Percentiles rank a stretch among this genome's conserved stretches.
phyloP scores from a whole-genome alignment of 2,888 invertebrate species.

The Napeogenes sylphis region DNA sequence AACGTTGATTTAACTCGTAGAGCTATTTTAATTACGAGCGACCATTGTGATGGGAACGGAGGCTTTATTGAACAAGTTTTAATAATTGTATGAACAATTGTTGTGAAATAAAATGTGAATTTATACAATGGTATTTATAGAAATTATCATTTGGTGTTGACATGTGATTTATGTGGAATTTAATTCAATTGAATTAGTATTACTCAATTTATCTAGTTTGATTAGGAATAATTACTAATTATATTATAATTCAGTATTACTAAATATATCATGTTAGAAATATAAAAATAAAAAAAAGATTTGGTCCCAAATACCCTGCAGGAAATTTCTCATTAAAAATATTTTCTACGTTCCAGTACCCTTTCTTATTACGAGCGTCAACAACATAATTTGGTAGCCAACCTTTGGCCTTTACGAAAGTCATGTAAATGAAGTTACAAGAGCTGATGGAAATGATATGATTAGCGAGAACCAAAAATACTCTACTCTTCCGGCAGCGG shows the following conservation, averaged over 20 bases:
- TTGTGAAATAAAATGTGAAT: slow-evolving; percentile 43
- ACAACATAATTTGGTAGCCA: slow-evolving; percentile 8
- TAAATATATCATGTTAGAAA: no score
- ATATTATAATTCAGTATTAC: no score
- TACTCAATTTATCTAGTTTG: no score
- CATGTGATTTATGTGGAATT: not conserved
- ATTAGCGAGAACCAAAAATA: slow-evolving; percentile 27
- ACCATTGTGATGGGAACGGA: slow-evolving; percentile 35
- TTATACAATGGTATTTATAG: not conserved
- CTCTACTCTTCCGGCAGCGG: slow-evolving; percentile 32
- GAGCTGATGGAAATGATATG: slow-evolving; percentile 21
- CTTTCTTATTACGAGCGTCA: no score
- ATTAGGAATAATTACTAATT: no score
- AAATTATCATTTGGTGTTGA: not conserved
- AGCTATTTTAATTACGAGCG: slow-evolving; percentile 9
- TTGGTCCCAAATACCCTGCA: no score
- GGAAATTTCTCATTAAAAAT: no score
- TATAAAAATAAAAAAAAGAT: no score
- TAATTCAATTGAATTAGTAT: not conserved
- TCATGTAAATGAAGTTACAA: slow-evolving; percentile 19
- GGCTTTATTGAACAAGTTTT: slow-evolving; percentile 52
- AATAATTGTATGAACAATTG: slow-evolving; percentile 44
- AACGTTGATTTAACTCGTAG: slow-evolving; percentile 9
- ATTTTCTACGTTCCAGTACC: no score
- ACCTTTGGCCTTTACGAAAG: slow-evolving; percentile 11